These are phyloP conservation scores for Hyperoodon ampullatus DNA, from an alignment of 2,113 vertebrate species.

Conservation along the genomic window DNA sequence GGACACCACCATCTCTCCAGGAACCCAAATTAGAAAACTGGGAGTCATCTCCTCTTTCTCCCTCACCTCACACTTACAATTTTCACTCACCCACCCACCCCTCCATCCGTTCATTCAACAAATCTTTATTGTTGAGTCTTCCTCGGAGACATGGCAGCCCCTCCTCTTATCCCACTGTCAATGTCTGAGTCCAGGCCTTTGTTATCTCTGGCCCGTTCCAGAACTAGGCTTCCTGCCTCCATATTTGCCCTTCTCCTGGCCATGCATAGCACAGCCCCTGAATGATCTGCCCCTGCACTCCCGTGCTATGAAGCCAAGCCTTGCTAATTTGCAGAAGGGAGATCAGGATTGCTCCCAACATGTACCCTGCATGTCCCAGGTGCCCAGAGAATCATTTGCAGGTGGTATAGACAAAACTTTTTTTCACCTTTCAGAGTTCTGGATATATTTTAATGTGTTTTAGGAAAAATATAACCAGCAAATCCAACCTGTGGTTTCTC, in stretches of 20 bases:
- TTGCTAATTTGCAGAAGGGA: not conserved
- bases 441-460: conserved; percentile 5
- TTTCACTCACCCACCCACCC: not conserved
- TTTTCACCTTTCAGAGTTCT: conserved; percentile 23
- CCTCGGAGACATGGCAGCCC: not conserved
- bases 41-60: not conserved
- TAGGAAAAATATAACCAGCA: conserved; percentile 13
- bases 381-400: not conserved
- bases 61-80: not conserved
- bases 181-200: not conserved
- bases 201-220: not conserved
- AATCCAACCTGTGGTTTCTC: not conserved
- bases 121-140: not conserved
- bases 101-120: not conserved
- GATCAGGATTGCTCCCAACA: not conserved
- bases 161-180: not conserved
- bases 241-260: not conserved
- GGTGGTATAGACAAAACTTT: not conserved
- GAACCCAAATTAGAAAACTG: not conserved
- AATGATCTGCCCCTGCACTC: not conserved
- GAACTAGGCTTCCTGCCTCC: not conserved
- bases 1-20: not conserved
- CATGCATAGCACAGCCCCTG: not conserved
- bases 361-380: not conserved
- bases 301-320: not conserved